phyloP scores from a whole-genome alignment of 1,140 invertebrate genomes.

The Atopsyche davidsoni region DNA sequence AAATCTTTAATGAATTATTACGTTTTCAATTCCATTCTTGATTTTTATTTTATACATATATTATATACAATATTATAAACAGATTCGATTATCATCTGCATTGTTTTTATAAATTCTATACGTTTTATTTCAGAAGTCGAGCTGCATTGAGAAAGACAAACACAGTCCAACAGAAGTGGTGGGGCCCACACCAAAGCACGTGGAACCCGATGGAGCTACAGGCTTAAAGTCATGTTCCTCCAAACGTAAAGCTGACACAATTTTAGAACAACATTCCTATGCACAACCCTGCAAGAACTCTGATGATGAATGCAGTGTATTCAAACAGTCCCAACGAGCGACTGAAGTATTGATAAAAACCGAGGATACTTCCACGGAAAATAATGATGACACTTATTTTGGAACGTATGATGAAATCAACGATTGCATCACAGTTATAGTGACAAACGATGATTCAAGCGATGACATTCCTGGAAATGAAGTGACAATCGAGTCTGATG shows the following conservation, averaged over 20 bases:
- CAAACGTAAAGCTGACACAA: conserved; percentile 45
- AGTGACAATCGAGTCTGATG: conserved; percentile 16
- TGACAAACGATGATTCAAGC: conserved; percentile 52
- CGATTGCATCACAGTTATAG: conserved; percentile 66
- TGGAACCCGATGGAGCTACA: conserved; percentile 68
- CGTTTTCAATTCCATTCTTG: conserved; percentile 8
- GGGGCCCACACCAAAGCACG: conserved; percentile 69
- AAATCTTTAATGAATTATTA: conserved; percentile 1
- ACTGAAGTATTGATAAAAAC: conserved; percentile 26
- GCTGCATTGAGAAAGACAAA: conserved; percentile 23
- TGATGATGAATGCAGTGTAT: conserved; percentile 26
- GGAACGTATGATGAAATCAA: conserved; percentile 64
- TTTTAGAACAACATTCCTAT: conserved; percentile 46
- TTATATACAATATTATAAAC: background rate
- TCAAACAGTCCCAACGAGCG: too few species aligned
- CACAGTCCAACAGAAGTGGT: conserved; percentile 53
- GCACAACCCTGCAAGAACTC: conserved; percentile 44
- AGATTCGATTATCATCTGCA: background rate
- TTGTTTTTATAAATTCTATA: conserved; percentile 11
- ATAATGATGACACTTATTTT: conserved; percentile 59
- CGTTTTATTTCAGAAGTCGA: conserved; percentile 24
- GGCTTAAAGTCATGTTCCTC: conserved; percentile 34
- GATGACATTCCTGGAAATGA: conserved; percentile 40
- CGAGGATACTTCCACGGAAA: conserved; percentile 43
- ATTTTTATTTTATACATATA: background rate